A percentile compares a stretch with the other conserved stretches of the same genome.
These are phyloP conservation scores for Gastracanthus pulcherrimus DNA, from an alignment of 2,888 invertebrate genomes.

Conservation along the genomic window DNA sequence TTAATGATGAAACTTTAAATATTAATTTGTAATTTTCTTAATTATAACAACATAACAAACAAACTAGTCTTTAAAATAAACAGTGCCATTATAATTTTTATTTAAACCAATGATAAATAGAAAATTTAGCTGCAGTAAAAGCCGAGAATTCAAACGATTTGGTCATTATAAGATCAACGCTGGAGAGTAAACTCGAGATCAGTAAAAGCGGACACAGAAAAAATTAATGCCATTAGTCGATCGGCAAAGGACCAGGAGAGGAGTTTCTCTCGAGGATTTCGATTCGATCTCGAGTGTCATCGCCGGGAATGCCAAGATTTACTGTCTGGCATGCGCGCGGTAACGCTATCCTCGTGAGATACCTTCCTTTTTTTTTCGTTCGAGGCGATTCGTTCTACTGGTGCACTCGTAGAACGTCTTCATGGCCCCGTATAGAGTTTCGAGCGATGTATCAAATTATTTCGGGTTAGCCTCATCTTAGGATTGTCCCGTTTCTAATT, in stretches of 20 bases:
- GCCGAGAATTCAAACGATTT: not conserved
- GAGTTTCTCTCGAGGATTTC: conserved; percentile 43
- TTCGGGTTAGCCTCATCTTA: conserved; percentile 52
- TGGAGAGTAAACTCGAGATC: too few species aligned
- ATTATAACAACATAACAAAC: too few species aligned
- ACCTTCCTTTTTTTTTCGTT: conserved; percentile 57
- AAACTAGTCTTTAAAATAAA: too few species aligned
- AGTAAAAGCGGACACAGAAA: not conserved
- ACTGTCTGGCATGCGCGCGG: conserved; percentile 49
- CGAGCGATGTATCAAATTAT: conserved; percentile 65
- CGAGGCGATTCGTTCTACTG: conserved; percentile 63
- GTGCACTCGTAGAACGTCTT: conserved; percentile 61
- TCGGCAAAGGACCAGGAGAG: conserved; percentile 11
- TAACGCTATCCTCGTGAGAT: conserved; percentile 68
- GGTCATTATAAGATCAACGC: too few species aligned
- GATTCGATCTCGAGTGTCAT: conserved; percentile 58
- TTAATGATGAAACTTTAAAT: too few species aligned
- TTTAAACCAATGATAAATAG: too few species aligned
- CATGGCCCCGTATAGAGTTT: conserved; percentile 64
- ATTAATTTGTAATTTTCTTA: too few species aligned
- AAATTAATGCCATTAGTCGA: conserved; percentile 39
- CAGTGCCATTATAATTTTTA: too few species aligned
- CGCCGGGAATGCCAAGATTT: conserved; percentile 56
- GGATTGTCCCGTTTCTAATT: conserved; percentile 18
- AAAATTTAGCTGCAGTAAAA: too few species aligned